Conservation (phyloP, 1,140 invertebrate genomes). For the Sycophila sp. region DNA sequence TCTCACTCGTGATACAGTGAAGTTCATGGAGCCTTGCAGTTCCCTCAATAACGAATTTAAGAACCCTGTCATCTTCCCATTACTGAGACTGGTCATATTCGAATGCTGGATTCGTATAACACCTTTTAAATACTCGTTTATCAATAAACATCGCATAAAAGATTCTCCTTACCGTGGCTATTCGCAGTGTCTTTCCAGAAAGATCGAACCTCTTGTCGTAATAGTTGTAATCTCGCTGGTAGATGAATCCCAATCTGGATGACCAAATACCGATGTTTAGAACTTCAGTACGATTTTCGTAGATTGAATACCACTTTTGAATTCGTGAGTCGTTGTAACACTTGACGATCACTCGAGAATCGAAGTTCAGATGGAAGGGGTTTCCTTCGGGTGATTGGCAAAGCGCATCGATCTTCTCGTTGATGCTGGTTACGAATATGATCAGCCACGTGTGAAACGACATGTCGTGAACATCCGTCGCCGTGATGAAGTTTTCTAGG, state of each 20-base stretch:
- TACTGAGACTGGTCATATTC: not conserved
- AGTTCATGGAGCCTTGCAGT: conserved; percentile 33
- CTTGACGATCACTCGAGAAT: conserved; percentile 45
- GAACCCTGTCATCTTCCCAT: conserved; percentile 17
- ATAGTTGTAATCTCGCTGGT: not conserved
- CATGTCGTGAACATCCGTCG: conserved; percentile 35
- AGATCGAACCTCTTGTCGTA: conserved; percentile 4
- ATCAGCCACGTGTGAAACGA: conserved; percentile 44
- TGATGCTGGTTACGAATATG: conserved; percentile 34
- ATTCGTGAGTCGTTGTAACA: conserved; percentile 34
- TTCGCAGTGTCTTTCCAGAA: not conserved
- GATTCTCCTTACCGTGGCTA: conserved; percentile 2
- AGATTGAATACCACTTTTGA: conserved; percentile 48
- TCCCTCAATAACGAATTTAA: conserved; percentile 30
- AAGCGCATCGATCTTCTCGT: not conserved
- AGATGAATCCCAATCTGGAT: not conserved
- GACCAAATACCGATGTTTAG: conserved; percentile 5
- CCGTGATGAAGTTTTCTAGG: conserved; percentile 33
- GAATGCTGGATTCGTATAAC: not conserved
- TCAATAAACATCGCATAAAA: too few species aligned
- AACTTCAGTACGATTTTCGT: conserved; percentile 8
- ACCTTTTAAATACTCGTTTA: too few species aligned
- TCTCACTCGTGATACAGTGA: not conserved
- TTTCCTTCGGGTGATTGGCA: conserved; percentile 34
- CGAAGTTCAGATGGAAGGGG: conserved; percentile 40